Evolutionary conservation across 2,888 invertebrate species (phyloP).

Genomic region (Tetranychus piercei): DNA sequence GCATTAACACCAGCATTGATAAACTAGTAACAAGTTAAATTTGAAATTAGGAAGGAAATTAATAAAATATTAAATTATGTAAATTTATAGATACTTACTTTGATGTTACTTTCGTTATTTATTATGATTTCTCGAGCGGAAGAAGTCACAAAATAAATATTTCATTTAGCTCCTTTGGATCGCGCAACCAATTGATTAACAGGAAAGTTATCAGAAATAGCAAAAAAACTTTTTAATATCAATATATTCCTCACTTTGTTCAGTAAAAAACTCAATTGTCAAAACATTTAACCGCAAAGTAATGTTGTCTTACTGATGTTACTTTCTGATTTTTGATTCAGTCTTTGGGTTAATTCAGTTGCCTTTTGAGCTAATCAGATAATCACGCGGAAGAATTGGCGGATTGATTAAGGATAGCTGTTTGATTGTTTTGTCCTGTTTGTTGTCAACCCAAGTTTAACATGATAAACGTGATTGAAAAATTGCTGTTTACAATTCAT

Average conservation of each 20-base stretch:
- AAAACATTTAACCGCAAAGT: too few relatives aligned
- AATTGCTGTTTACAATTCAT: too few relatives aligned
- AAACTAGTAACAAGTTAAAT: conserved; percentile 37
- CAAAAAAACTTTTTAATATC: conserved; percentile 65
- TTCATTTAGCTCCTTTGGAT: conserved; percentile 58
- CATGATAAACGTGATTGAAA: too few relatives aligned
- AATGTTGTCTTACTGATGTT: too few relatives aligned
- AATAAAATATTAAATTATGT: not conserved
- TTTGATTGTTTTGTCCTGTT: too few relatives aligned
- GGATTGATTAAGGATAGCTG: too few relatives aligned
- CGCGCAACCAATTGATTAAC: conserved; percentile 25
- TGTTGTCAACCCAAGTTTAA: too few relatives aligned
- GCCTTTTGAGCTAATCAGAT: too few relatives aligned
- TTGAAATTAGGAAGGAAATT: conserved; percentile 25
- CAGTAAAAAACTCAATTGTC: conserved; percentile 74
- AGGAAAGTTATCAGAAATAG: conserved; percentile 44
- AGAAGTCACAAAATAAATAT: conserved; percentile 70
- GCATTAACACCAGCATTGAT: conserved; percentile 73
- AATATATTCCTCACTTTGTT: conserved; percentile 61
- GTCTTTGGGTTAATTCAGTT: too few relatives aligned
- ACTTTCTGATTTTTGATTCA: too few relatives aligned
- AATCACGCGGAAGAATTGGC: too few relatives aligned
- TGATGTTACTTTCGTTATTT: conserved; percentile 20
- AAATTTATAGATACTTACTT: not conserved
- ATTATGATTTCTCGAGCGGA: conserved; percentile 37